phyloP scores from a whole-genome alignment of 2,888 invertebrate genomes.

The Tyria jacobaeae region DNA sequence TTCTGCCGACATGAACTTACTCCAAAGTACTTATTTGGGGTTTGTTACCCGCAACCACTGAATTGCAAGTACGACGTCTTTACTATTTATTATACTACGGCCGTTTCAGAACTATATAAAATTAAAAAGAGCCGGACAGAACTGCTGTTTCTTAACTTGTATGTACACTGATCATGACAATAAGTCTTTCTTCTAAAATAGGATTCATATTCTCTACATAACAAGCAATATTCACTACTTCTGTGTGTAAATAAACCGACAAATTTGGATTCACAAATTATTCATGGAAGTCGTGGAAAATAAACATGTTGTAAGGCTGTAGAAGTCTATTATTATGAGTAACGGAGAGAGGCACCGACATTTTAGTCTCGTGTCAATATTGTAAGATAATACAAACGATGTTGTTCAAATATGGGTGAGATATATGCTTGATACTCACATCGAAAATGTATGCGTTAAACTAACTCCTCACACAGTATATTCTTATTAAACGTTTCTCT shows the following conservation, averaged over 20 bases:
- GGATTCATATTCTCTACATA: background rate
- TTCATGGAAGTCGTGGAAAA: constrained; percentile 17
- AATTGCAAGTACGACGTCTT: too few species aligned
- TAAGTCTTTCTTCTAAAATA: background rate
- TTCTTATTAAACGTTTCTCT: background rate
- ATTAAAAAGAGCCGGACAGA: too few species aligned
- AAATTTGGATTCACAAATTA: constrained; percentile 17
- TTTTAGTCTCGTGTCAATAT: constrained; percentile 20
- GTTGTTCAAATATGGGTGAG: constrained; percentile 14
- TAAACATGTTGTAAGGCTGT: constrained; percentile 12
- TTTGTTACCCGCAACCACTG: too few species aligned
- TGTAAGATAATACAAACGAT: constrained; percentile 18
- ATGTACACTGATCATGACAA: background rate
- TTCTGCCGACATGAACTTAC: too few species aligned
- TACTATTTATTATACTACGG: too few species aligned
- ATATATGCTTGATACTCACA: constrained; percentile 10
- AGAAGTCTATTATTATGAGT: constrained; percentile 18
- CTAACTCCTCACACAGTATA: background rate
- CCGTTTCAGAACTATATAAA: too few species aligned
- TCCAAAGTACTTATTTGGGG: too few species aligned
- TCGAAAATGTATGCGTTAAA: constrained; percentile 12
- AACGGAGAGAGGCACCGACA: constrained; percentile 14
- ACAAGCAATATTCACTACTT: constrained; percentile 2
- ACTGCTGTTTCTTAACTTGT: too few species aligned
- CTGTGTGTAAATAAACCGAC: constrained; percentile 6